Conservation (phyloP, 2,888 invertebrate genomes). For the Rhagium mordax region DNA sequence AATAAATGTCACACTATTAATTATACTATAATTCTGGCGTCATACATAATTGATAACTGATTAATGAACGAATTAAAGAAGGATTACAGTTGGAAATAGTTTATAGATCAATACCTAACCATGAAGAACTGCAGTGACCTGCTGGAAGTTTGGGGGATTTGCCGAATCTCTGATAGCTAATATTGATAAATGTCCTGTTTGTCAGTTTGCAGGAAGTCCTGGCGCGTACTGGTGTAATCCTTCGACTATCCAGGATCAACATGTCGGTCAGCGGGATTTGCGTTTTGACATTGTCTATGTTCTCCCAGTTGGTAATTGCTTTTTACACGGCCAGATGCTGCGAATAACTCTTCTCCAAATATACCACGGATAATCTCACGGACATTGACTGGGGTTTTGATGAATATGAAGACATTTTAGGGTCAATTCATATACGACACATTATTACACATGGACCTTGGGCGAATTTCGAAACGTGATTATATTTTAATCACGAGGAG, state of each 20-base stretch:
- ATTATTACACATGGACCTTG: not conserved
- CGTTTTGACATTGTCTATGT: conserved; percentile 62
- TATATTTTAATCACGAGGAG: not conserved
- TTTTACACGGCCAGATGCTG: conserved; percentile 55
- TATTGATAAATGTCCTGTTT: conserved; percentile 60
- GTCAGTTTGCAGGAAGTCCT: conserved; percentile 51
- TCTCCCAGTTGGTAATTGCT: conserved; percentile 59
- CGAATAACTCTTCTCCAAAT: not conserved
- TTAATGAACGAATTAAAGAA: conserved; percentile 8
- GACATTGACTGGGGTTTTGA: not conserved
- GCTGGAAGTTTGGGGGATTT: conserved; percentile 47
- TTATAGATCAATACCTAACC: not conserved
- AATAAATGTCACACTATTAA: not conserved
- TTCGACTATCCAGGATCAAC: conserved; percentile 53
- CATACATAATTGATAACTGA: conserved; percentile 7
- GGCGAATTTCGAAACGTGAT: not conserved
- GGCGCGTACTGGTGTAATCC: conserved; percentile 56
- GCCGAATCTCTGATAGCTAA: conserved; percentile 57
- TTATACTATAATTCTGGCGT: not conserved
- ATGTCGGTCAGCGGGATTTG: conserved; percentile 64
- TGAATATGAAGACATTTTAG: not conserved
- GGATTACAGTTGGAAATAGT: conserved; percentile 27
- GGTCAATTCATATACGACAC: not conserved
- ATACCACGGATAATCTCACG: not conserved
- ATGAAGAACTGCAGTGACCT: conserved; percentile 37